These are phyloP conservation scores for Saccostrea cuccullata DNA, from an alignment of 1,140 invertebrate genomes.

Conservation along the genomic window DNA sequence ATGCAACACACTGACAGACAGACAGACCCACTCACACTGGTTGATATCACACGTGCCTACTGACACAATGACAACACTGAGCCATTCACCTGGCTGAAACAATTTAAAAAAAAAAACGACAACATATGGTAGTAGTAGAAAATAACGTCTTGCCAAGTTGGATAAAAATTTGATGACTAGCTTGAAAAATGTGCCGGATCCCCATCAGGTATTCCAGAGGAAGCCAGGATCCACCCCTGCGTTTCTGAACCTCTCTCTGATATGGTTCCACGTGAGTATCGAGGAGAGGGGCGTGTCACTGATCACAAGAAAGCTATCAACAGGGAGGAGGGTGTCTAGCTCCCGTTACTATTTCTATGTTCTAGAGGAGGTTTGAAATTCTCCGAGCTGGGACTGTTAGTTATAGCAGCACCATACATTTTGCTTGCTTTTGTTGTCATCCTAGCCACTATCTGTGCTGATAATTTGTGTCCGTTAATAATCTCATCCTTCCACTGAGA, in stretches of 20 bases:
- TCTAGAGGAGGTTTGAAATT: constrained; percentile 73
- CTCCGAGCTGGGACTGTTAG: constrained; percentile 69
- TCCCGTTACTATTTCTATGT: constrained; percentile 76
- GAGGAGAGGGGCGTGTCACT: constrained; percentile 26
- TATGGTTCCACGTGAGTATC: constrained; percentile 31
- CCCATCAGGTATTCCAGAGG: neutral
- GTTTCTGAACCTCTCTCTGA: neutral
- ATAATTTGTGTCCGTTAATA: constrained; percentile 76
- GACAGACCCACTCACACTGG: constrained; percentile 12
- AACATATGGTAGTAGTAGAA: constrained; percentile 33
- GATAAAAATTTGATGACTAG: constrained; percentile 36
- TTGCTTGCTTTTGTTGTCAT: constrained; percentile 79
- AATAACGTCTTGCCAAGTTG: constrained; percentile 32
- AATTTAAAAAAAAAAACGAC: constrained; percentile 5
- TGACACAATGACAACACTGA: constrained; percentile 22
- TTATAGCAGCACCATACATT: constrained; percentile 77
- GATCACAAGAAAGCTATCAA: constrained; percentile 34
- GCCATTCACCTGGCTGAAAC: constrained; percentile 30
- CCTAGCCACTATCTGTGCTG: constrained; percentile 77
- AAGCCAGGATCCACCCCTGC: constrained; percentile 16
- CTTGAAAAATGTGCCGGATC: constrained; percentile 21
- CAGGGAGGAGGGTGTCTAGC: constrained; percentile 57
- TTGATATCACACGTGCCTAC: constrained; percentile 36
- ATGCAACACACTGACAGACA: constrained; percentile 4
- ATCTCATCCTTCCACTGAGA: constrained; percentile 80